Conservation (phyloP, 1,140 invertebrate genomes). For the Drosophila mayri region DNA sequence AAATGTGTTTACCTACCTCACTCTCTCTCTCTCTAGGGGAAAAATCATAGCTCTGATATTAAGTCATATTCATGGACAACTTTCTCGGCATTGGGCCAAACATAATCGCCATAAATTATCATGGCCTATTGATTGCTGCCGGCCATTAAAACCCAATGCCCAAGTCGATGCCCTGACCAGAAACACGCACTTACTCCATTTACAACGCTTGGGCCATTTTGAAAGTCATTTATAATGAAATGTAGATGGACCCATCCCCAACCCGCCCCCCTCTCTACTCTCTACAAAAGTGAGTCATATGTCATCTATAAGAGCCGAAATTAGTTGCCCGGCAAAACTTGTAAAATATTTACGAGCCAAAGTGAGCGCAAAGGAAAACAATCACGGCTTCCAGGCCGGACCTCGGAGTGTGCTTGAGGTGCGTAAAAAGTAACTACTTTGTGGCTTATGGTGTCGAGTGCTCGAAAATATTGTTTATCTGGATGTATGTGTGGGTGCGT, state of each 20-base stretch:
- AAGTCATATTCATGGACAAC: constrained; percentile 46
- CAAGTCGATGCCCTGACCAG: constrained; percentile 25
- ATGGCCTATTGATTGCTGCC: constrained; percentile 50
- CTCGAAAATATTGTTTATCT: constrained; percentile 47
- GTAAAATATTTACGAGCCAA: constrained; percentile 81
- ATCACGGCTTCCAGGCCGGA: constrained; percentile 9
- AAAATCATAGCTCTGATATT: constrained; percentile 29
- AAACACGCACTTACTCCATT: constrained; percentile 57
- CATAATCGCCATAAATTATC: constrained; percentile 51
- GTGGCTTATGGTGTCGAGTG: constrained; percentile 77
- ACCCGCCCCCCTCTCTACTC: background rate
- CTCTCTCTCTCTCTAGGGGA: too few species aligned
- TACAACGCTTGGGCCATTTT: constrained; percentile 66
- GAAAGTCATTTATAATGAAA: constrained; percentile 81
- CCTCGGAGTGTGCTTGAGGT: constrained; percentile 42
- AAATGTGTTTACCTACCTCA: constrained; percentile 5
- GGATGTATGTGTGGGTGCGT: constrained; percentile 10
- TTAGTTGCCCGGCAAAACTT: constrained; percentile 67
- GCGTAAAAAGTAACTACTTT: constrained; percentile 82
- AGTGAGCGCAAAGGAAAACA: constrained; percentile 59
- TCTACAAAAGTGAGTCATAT: constrained; percentile 54
- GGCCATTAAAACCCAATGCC: constrained; percentile 41
- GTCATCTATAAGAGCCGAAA: constrained; percentile 72
- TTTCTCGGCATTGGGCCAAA: constrained; percentile 16
- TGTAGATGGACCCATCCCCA: constrained; percentile 47